Conservation (phyloP, 2,888 invertebrate species). For the Torymus aiolomorphi region DNA sequence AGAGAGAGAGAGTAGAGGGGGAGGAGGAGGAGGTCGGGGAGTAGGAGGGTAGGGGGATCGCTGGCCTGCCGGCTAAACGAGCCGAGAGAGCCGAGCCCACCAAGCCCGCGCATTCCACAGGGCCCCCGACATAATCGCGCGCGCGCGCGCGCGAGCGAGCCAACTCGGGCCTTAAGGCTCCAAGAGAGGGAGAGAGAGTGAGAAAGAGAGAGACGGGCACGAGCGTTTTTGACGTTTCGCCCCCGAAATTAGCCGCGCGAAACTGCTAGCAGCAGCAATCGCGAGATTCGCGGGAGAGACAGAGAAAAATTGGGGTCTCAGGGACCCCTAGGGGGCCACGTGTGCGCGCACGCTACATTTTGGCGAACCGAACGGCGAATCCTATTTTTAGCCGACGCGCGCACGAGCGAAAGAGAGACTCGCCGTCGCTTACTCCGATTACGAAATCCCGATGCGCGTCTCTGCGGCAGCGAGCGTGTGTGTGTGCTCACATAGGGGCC, state of each 20-base stretch:
- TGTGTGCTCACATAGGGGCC: no score
- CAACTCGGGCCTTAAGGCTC: no score
- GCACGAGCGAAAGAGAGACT: no score
- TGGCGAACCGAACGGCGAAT: no score
- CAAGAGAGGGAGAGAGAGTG: no score
- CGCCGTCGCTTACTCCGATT: constrained; percentile 24
- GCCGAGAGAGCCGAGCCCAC: constrained; percentile 49
- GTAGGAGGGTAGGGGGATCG: constrained; percentile 2
- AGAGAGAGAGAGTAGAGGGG: constrained; percentile 10
- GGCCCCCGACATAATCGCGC: constrained; percentile 46
- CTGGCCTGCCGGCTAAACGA: constrained; percentile 36
- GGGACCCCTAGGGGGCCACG: no score
- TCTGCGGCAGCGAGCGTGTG: background rate
- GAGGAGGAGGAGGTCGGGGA: background rate
- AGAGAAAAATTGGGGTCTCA: no score
- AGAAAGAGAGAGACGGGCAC: no score
- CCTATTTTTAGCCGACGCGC: no score
- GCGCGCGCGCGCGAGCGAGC: background rate
- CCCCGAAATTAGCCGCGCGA: constrained; percentile 10
- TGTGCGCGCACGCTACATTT: no score
- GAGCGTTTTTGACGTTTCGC: constrained; percentile 9
- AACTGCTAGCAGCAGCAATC: no score
- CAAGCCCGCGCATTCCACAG: constrained; percentile 53
- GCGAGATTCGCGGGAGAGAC: no score
- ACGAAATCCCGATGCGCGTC: constrained; percentile 25